Conservation (phyloP, 2,797 vertebrate genomes). For the Oceanodroma leucorhoa region DNA sequence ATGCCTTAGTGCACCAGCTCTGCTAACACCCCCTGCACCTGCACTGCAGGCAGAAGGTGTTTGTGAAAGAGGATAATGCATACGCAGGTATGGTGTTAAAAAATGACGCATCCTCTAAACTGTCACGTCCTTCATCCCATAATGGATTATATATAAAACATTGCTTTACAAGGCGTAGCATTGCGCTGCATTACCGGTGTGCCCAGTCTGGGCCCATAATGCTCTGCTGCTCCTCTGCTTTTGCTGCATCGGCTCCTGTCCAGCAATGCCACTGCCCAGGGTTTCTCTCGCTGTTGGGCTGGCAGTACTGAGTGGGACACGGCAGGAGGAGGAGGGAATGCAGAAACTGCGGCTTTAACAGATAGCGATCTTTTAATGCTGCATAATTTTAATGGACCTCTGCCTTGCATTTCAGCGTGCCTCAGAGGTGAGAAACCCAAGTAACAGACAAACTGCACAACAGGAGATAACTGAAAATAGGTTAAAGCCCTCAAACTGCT, state of each 20-base stretch:
- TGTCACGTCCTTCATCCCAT: background rate
- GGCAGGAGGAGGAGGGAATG: background rate
- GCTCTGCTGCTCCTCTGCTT: background rate
- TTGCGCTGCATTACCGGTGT: background rate
- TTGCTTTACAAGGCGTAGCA: rapidly evolving
- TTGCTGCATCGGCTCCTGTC: rapidly evolving
- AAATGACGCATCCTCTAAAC: background rate
- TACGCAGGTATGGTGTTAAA: rapidly evolving
- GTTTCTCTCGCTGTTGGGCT: background rate
- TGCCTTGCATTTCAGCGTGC: background rate
- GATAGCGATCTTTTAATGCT: background rate
- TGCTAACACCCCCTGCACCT: background rate
- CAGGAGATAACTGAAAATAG: background rate
- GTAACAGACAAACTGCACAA: background rate
- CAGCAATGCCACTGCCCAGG: background rate
- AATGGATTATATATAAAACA: background rate
- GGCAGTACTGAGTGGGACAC: background rate
- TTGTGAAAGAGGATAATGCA: background rate
- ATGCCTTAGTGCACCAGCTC: background rate
- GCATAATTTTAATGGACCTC: background rate
- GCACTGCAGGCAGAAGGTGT: background rate
- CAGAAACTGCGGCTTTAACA: background rate
- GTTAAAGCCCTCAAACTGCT: background rate
- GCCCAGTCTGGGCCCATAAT: background rate
- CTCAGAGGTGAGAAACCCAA: background rate